Evolutionary conservation across 1,140 invertebrate genomes (phyloP).

Genomic region (Neotoxoptera formosana): DNA sequence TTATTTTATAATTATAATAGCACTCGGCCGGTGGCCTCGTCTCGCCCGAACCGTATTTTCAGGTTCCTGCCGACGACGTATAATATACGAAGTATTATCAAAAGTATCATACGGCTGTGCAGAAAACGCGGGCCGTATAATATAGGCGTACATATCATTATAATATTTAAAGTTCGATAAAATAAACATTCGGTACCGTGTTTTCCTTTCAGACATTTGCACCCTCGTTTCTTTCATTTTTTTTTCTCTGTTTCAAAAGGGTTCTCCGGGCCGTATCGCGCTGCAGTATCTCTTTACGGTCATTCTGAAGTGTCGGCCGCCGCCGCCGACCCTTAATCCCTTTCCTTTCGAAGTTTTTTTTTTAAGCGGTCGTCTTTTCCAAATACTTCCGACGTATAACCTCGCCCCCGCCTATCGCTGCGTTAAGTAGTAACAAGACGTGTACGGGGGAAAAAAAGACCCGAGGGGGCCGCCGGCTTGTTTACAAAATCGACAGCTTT

Average conservation of each 20-base stretch:
- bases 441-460: conserved; percentile 43
- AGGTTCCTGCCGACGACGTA: too few relatives aligned
- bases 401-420: neutral
- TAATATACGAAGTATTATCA: neutral
- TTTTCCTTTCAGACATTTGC: conserved; percentile 37
- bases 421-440: conserved; percentile 56
- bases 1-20: too few relatives aligned
- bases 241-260: conserved; percentile 37
- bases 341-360: conserved; percentile 52
- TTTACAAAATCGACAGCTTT: conserved; percentile 58
- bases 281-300: conserved; percentile 51
- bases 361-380: conserved; percentile 40
- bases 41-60: neutral
- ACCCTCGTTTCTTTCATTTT: neutral
- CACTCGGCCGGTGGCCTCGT: neutral
- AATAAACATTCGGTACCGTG: conserved; percentile 18
- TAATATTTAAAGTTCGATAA: conserved; percentile 21
- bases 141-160: neutral
- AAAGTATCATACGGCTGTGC: too few relatives aligned
- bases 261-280: conserved; percentile 9
- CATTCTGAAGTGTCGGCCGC: conserved; percentile 49
- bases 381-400: conserved; percentile 44
- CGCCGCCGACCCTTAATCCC: conserved; percentile 51
- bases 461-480: conserved; percentile 45
- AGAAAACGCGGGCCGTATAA: neutral